phyloP scores from a whole-genome alignment of 2,888 invertebrate genomes.

The Lithophane socia region DNA sequence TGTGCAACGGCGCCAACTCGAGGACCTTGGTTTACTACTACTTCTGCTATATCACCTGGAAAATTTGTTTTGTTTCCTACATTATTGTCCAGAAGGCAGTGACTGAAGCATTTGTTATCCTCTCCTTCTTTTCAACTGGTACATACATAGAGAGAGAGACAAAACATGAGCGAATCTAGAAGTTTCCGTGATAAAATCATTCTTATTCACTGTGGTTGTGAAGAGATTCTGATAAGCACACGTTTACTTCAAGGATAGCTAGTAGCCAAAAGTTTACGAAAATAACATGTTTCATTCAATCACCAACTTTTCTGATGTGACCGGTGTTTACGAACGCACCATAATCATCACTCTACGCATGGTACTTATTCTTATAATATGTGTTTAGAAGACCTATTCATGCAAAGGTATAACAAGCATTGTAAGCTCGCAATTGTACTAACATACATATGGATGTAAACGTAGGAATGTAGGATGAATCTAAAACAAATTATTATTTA shows the following conservation, averaged over 20 bases:
- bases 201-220: conserved; percentile 79
- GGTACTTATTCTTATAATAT: not conserved
- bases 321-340: not conserved
- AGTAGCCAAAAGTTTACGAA: not conserved
- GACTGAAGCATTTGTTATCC: conserved; percentile 85
- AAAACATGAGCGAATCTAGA: conserved; percentile 84
- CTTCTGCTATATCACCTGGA: conserved; percentile 92
- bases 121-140: conserved; percentile 84
- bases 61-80: conserved; percentile 28
- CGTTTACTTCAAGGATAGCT: not conserved
- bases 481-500: no score
- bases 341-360: no score
- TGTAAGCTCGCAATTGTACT: no score
- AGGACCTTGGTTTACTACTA: conserved; percentile 92
- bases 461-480: no score
- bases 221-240: conserved; percentile 79
- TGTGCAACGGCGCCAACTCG: conserved; percentile 80
- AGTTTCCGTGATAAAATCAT: conserved; percentile 83
- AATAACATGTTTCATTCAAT: not conserved
- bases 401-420: no score
- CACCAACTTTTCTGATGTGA: not conserved
- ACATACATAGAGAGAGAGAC: conserved; percentile 84
- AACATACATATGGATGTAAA: no score
- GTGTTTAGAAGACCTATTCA: not conserved
- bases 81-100: conserved; percentile 68